phyloP scores from a whole-genome alignment of 2,113 vertebrate species.

The Cynoglossus semilaevis region DNA sequence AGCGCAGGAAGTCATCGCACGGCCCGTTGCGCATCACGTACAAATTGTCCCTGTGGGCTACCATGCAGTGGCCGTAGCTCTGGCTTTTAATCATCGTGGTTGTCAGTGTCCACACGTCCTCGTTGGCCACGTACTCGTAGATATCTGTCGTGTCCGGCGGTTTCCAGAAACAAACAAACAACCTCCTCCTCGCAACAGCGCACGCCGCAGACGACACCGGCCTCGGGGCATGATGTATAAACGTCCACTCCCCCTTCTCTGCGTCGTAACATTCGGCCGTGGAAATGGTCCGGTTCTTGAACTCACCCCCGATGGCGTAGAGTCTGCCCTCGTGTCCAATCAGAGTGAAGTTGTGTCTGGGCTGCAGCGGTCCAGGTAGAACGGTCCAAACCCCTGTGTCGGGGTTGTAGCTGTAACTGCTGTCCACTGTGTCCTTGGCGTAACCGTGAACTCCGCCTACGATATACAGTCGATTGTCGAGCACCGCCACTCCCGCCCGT shows the following conservation, averaged over 20 bases:
- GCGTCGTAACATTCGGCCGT: conserved; percentile 83
- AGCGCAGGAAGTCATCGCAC: conserved; percentile 88
- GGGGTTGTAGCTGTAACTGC: conserved; percentile 86
- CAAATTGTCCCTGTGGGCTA: conserved; percentile 88
- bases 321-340: conserved; percentile 81
- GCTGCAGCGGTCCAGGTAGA: conserved; percentile 86
- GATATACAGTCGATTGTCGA: conserved; percentile 88
- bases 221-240: conserved; percentile 79
- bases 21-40: conserved; percentile 94
- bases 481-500: conserved; percentile 87
- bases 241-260: conserved; percentile 78
- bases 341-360: conserved; percentile 84
- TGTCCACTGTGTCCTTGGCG: conserved; percentile 86
- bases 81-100: conserved; percentile 83
- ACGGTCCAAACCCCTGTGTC: conserved; percentile 78
- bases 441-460: conserved; percentile 87
- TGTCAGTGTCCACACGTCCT: conserved; percentile 77
- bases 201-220: conserved; percentile 81
- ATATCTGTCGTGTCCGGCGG: conserved; percentile 87
- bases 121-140: conserved; percentile 77
- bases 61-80: conserved; percentile 96
- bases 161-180: conserved; percentile 92
- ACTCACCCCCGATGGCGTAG: conserved; percentile 87
- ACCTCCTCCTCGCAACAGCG: conserved; percentile 82
- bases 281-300: conserved; percentile 77